Evolutionary conservation across 53 echinoderm and acorn worm genomes (phyloP), one percentile per base, ranked within the genome.

Genomic region (Stichopus horrens): DNA sequence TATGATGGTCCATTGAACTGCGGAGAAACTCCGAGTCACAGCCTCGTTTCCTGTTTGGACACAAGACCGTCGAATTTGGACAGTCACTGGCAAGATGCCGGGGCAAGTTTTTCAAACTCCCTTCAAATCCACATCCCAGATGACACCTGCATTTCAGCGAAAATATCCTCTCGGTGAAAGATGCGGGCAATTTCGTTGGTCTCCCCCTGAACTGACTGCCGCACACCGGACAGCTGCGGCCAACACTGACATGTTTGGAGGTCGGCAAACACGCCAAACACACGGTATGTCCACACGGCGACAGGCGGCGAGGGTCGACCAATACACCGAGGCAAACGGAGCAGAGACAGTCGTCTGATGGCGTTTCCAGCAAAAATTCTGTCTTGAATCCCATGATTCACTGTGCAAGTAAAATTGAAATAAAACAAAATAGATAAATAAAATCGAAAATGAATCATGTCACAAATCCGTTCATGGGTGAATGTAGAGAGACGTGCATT

Each of bases 261-360:
- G 37, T 37, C 8, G 54, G 79, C 76, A 91, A 82, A 16, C 91
- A 91, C 13, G 91, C 57, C 7, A 88, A 74, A 63, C 91, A 91
- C 16, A 91, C 66, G 16, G 76, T 89, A 74, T 91, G 91, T 52
- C 88, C 83, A 85, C 91, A 91, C 23, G 91, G 91, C 20, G 83
- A 54, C 68, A 91, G 55, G 22, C 88, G 75, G 71, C 80, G 4
- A 23, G 91, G 91, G 75, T 91, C 91, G 14, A 91, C 88, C 68
- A 91, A 52, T 21, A 91, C 91, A 58, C 91, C 91, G 13, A 83
- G 76, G n/a, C 91, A 91, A 57, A 89, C 75, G 20, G 84, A 88
- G n/a, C 91, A 91, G 73, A 91, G 55, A 53, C 88, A 77, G 66
- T 91, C 91, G 53, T 54, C 83, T 3, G 91, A 11, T 4, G 88